Evolutionary conservation across 2,888 invertebrate species (phyloP), one percentile per base, ranked within the genome.

Genomic region (Synergus laeviventris): DNA sequence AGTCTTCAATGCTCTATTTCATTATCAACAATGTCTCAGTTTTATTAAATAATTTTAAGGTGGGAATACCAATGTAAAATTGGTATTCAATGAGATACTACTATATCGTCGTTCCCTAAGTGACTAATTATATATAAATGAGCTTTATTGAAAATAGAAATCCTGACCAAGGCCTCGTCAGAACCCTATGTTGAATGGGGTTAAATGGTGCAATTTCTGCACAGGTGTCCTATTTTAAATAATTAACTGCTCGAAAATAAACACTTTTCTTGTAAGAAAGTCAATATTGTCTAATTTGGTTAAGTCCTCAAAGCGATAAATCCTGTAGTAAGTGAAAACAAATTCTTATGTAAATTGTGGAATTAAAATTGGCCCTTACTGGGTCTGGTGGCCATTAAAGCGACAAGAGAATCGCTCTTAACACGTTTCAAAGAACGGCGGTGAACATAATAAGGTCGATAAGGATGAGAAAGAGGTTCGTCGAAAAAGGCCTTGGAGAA

Each of bases 381-480:
- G 64, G 42, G 49, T 31, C 24, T 36, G 11, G 24, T 45, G 66
- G 45, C 70, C 70, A 70, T 70, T 70, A 70, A 70, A 70, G 49
- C 49, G 70, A 70, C 70, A 70, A 49, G 70, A 66, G 66, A 66
- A 66, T 66, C 24, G 45, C 66, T 14, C 49, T 54, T 70, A 70
- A 45, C 49, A 70, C 45, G 31, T 45, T 70, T 70, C 31, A 54
- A 24, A 70, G 70, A 70, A 31, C 66, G 49, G 70, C 70, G 11
- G 49, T 70, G 70, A 70, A 70, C 70, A 70, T 70, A 70, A 70
- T 70, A 70, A 70, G 70, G 70, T 70, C 70, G 70, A 70, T 70
- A 70, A 70, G 70, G 49, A 70, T 54, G 70, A 70, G 11, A 70
- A 70, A 70, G 70, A 70, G 70, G 45, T 70, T 70, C 49, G 70